phyloP scores from a whole-genome alignment of 1,140 invertebrate species.

The Aradophagus sp. region DNA sequence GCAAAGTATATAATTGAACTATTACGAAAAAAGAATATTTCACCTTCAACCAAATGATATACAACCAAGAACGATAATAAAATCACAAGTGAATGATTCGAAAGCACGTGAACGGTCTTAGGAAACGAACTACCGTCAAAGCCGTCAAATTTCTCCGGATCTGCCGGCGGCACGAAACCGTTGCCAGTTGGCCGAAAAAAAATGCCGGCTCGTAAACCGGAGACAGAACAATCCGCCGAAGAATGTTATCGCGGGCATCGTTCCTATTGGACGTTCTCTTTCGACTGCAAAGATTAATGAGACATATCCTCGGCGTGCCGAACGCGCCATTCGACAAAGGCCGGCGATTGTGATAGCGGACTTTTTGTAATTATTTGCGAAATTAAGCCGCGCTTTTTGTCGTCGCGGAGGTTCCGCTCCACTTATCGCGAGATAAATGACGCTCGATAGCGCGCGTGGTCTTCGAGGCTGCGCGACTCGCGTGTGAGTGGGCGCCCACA shows the following conservation, averaged over 20 bases:
- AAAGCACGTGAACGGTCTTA: no score
- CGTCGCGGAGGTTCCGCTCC: constrained; percentile 45
- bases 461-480: constrained; percentile 34
- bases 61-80: no score
- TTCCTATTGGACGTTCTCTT: constrained; percentile 30
- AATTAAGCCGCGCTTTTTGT: constrained; percentile 49
- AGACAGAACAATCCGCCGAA: constrained; percentile 13
- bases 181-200: no score
- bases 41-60: no score
- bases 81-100: no score
- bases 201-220: no score
- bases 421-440: constrained; percentile 51
- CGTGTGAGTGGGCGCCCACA: not conserved
- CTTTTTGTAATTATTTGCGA: constrained; percentile 48
- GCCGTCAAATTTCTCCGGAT: no score
- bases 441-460: constrained; percentile 39
- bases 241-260: constrained; percentile 39
- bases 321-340: constrained; percentile 34
- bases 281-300: constrained; percentile 40
- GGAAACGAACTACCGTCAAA: no score
- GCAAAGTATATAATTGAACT: no score
- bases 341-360: constrained; percentile 27
- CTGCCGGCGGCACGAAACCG: no score
- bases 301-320: constrained; percentile 34
- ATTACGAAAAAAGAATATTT: no score